Conservation (phyloP, 2,888 invertebrate species). For the Tryphoninae sp. region DNA sequence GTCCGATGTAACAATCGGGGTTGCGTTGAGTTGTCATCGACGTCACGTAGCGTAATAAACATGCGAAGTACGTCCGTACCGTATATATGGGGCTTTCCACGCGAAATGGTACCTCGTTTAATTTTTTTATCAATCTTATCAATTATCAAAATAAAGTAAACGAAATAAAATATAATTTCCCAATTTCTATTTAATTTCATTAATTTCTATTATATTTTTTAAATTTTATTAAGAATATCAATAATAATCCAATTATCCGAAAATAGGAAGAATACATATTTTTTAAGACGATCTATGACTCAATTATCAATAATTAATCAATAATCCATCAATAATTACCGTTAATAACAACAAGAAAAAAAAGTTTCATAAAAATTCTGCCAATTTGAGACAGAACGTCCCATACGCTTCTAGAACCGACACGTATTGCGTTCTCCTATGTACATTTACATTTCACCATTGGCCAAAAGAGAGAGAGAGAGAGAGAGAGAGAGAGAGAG, state of each 20-base stretch:
- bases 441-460: slow-evolving; percentile 52
- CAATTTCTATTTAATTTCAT: no score
- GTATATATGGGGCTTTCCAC: not conserved
- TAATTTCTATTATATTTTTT: no score
- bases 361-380: not conserved
- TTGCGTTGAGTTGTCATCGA: slow-evolving; percentile 32
- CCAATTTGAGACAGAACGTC: not conserved
- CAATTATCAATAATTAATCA: no score
- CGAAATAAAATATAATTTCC: no score
- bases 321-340: no score
- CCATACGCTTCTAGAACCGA: not conserved
- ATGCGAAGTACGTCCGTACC: not conserved
- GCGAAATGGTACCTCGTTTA: not conserved
- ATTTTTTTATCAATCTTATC: no score
- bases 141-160: no score
- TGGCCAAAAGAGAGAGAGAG: slow-evolving; percentile 27
- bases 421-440: not conserved
- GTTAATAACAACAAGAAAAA: no score
- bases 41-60: slow-evolving; percentile 30
- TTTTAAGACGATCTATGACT: no score
- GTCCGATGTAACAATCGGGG: slow-evolving; percentile 67
- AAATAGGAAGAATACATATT: no score
- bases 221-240: no score
- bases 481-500: not conserved
- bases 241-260: no score